Base-by-base conservation (phyloP, 2,888 invertebrate species). In the Liodrosophila aerea region DNA sequence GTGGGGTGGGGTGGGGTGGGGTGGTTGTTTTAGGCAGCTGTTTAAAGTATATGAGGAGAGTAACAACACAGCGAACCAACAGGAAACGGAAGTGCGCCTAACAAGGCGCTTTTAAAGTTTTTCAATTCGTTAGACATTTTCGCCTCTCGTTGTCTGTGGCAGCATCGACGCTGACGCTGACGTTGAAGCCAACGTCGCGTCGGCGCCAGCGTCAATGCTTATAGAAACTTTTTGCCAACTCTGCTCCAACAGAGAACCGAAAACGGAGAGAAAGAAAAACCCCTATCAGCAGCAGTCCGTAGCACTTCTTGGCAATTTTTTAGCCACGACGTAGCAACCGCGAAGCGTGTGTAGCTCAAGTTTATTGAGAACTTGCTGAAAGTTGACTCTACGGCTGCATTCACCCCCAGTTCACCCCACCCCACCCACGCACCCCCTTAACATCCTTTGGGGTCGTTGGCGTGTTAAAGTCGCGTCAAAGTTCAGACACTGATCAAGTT, bases 71-170 rank as follows among this genome's bases (percentile, higher is more conserved):
- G 36, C 65, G 56, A n/a, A 52, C 54, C 67, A 41, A 64, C 71
- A 72, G 82, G 82, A 82, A 85, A 76, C 82, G 82, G 81, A 82
- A 82, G 78, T 59, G 63, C 72, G 74, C 76, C 78, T 82, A 82
- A 82, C 85, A 82, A 82, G 81, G 65, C 73, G 74, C 72, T 78
- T 85, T 82, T 82, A 78, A 85, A 82, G 76, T 82, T 82, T 76
- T 68, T 84, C 78, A 78, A 76, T 81, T 77, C 68, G 71, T 76
- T 81, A 64, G 73, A 65, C 71, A 73, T 81, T 68, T 71, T 71
- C 53, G 51, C 49, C 61, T 44, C 64, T 56, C 36, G 68, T 40
- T 13, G 56, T 9, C 15, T 18, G 40, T 72, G 69, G 69, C 63
- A 43, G 46, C 63, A 40, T 54, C 50, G 33, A 30, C 50, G 39